phyloP scores from a whole-genome alignment of 2,888 invertebrate genomes.

The Nysson spinosus region DNA sequence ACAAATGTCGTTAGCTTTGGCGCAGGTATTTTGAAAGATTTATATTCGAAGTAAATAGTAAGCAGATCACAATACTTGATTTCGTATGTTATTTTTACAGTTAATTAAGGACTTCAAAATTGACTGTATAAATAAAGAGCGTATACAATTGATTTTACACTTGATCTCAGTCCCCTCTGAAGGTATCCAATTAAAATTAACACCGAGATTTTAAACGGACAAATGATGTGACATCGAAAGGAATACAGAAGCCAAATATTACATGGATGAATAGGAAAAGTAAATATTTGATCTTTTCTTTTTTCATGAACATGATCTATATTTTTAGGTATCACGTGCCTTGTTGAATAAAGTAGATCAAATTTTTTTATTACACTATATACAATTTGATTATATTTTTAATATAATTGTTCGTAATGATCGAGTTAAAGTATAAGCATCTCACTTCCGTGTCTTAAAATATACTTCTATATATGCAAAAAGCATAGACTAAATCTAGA shows the following conservation, averaged over 20 bases:
- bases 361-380: constrained; percentile 13
- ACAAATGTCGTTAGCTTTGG: constrained; percentile 84
- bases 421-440: constrained; percentile 30
- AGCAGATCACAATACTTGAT: background rate
- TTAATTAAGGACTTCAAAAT: constrained; percentile 79
- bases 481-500: constrained; percentile 7
- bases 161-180: constrained; percentile 82
- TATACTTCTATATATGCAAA: constrained; percentile 39
- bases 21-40: constrained; percentile 79
- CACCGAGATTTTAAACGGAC: constrained; percentile 29
- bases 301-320: constrained; percentile 1
- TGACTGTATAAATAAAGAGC: constrained; percentile 78
- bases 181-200: constrained; percentile 77
- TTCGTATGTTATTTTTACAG: constrained; percentile 73
- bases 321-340: constrained; percentile 4
- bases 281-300: background rate
- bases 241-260: background rate
- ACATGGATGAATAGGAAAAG: background rate
- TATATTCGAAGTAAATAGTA: background rate
- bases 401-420: constrained; percentile 18
- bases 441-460: constrained; percentile 26
- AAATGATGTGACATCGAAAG: background rate
- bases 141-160: constrained; percentile 80
- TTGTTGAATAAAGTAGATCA: constrained; percentile 15
- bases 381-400: constrained; percentile 21